phyloP scores from a whole-genome alignment of 2,113 vertebrate species.

The Rhinogobius similis region DNA sequence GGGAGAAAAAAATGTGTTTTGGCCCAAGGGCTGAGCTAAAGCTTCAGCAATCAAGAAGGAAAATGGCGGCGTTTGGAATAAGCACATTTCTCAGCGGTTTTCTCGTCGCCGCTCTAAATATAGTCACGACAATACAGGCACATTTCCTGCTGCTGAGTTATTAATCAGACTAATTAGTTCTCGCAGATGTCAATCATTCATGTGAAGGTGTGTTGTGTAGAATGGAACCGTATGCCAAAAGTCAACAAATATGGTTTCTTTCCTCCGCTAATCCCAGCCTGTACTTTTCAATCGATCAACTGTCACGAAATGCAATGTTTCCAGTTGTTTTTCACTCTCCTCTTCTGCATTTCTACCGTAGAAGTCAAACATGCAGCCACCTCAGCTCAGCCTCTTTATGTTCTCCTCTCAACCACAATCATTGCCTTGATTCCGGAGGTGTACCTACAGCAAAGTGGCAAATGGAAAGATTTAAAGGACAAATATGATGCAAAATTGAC shows the following conservation, averaged over 20 bases:
- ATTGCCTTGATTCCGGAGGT: no score
- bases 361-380: not conserved
- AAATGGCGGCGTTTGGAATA: not conserved
- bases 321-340: not conserved
- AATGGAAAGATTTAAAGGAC: no score
- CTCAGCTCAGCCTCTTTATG: no score
- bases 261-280: not conserved
- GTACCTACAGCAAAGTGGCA: no score
- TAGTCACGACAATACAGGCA: not conserved
- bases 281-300: not conserved
- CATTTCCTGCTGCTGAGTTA: not conserved
- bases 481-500: no score
- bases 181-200: not conserved
- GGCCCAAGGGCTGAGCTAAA: constrained; percentile 4
- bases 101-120: not conserved
- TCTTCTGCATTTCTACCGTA: not conserved
- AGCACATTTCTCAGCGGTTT: not conserved
- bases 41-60: not conserved
- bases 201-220: not conserved
- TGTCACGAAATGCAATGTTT: not conserved
- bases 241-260: not conserved
- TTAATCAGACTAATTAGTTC: constrained; percentile 4
- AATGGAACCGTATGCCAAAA: not conserved
- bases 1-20: constrained; percentile 20
- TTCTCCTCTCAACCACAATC: not conserved